A percentile compares a stretch with the other conserved stretches of the same genome.
Evolutionary conservation across 2,113 vertebrate species (phyloP).

Genomic region (Poeciliopsis retropinna): DNA sequence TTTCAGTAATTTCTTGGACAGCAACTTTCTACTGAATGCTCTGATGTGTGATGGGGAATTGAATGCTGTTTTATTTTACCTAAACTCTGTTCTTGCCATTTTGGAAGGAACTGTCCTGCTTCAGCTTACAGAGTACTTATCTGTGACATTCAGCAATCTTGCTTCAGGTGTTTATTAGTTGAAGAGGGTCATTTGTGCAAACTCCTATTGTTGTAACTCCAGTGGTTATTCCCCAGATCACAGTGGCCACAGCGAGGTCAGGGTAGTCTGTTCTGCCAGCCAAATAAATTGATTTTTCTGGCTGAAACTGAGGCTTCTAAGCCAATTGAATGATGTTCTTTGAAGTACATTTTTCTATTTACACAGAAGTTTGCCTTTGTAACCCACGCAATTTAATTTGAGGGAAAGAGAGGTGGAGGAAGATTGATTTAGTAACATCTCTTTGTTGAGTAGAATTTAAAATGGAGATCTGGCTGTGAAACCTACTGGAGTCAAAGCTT

Average conservation of each 20-base stretch:
- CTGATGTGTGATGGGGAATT: too few species aligned
- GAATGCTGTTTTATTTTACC: background rate
- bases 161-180: conserved; percentile 15
- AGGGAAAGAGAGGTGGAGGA: conserved; percentile 14
- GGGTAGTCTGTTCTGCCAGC: conserved; percentile 24
- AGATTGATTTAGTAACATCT: conserved; percentile 31
- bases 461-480: conserved; percentile 14
- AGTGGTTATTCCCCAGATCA: conserved; percentile 21
- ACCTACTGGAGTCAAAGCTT: conserved; percentile 23
- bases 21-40: too few species aligned
- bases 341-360: conserved; percentile 51
- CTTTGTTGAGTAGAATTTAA: conserved; percentile 29
- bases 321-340: conserved; percentile 48
- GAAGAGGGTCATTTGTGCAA: conserved; percentile 13
- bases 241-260: conserved; percentile 37
- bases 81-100: conserved; percentile 2
- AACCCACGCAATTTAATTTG: conserved; percentile 6
- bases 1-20: too few species aligned
- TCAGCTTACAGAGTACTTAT: conserved; percentile 19
- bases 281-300: conserved; percentile 45
- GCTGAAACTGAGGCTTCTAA: conserved; percentile 23
- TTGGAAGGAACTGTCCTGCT: conserved; percentile 1
- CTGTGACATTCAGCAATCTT: conserved; percentile 34
- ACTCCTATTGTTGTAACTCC: conserved; percentile 16
- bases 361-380: conserved; percentile 26